phyloP scores from a whole-genome alignment of 2,888 invertebrate species.

The Rhabditoides inermis region DNA sequence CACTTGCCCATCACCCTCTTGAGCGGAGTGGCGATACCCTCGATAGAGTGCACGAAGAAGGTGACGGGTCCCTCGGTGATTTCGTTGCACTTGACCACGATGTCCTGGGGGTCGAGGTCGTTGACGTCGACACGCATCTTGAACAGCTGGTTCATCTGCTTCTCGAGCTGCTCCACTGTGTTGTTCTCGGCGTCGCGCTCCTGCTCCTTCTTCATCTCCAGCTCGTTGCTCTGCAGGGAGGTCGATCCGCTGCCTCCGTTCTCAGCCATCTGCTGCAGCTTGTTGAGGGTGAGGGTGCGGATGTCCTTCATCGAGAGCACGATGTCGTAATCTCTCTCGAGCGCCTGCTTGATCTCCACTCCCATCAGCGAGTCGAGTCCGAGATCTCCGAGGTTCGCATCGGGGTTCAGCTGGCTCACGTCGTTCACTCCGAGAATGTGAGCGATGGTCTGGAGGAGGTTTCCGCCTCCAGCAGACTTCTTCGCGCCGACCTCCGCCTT shows the following conservation, averaged over 20 bases:
- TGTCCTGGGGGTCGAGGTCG: slow-evolving; percentile 55
- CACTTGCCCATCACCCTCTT: slow-evolving; percentile 65
- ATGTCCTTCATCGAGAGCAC: slow-evolving; percentile 71
- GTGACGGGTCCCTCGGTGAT: slow-evolving; percentile 41
- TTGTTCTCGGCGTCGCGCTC: slow-evolving; percentile 46
- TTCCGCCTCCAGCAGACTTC: slow-evolving; percentile 53
- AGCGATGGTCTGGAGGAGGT: slow-evolving; percentile 53
- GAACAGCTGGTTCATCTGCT: slow-evolving; percentile 52
- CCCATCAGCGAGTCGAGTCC: slow-evolving; percentile 98
- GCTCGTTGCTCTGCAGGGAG: slow-evolving; percentile 41
- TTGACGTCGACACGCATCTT: slow-evolving; percentile 56
- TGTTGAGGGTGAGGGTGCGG: slow-evolving; percentile 66
- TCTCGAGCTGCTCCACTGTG: slow-evolving; percentile 46
- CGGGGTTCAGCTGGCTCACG: slow-evolving; percentile 67
- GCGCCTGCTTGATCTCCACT: slow-evolving; percentile 77
- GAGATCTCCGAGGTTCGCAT: slow-evolving; percentile 77
- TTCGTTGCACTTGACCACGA: slow-evolving; percentile 47
- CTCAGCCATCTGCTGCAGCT: slow-evolving; percentile 60
- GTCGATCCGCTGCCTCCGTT: slow-evolving; percentile 40
- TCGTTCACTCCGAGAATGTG: slow-evolving; percentile 70
- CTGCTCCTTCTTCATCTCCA: slow-evolving; percentile 45
- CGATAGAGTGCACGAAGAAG: slow-evolving; percentile 73
- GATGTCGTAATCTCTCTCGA: slow-evolving; percentile 68
- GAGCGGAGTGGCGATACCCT: slow-evolving; percentile 62
- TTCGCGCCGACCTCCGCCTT: slow-evolving; percentile 48